Evolutionary conservation across 2,797 vertebrate species (phyloP).

Genomic region (Anguilla megastoma): DNA sequence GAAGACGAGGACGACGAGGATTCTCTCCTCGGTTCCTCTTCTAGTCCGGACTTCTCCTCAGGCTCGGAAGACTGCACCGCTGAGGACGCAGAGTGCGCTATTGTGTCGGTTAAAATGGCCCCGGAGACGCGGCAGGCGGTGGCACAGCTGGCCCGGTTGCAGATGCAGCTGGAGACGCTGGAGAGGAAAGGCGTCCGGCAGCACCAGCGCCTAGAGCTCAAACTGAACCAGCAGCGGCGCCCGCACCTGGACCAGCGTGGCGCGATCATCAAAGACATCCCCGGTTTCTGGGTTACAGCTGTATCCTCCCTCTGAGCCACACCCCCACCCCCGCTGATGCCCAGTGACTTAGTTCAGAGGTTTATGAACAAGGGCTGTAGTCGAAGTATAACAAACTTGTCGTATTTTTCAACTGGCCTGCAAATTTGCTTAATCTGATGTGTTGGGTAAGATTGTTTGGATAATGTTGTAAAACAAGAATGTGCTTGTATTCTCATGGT

Average conservation of each 20-base stretch:
- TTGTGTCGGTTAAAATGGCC: slow-evolving; percentile 81
- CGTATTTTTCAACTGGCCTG: neutral
- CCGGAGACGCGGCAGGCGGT: slow-evolving; percentile 83
- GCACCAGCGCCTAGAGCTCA: slow-evolving; percentile 82
- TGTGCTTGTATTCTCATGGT: no score
- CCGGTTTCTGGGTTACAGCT: slow-evolving; percentile 92
- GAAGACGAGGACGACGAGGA: slow-evolving; percentile 70
- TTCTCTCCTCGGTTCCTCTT: slow-evolving; percentile 69
- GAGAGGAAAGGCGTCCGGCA: slow-evolving; percentile 84
- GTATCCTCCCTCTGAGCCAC: slow-evolving; percentile 74
- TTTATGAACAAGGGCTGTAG: neutral
- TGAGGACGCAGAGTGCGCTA: slow-evolving; percentile 78
- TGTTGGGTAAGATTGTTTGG: neutral
- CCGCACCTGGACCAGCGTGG: slow-evolving; percentile 87
- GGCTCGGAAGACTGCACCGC: slow-evolving; percentile 74
- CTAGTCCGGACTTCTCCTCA: slow-evolving; percentile 73
- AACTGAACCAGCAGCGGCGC: slow-evolving; percentile 79
- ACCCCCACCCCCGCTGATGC: neutral
- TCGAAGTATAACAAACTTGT: neutral
- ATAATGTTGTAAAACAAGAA: neutral
- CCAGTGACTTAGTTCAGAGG: neutral
- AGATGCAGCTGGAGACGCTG: slow-evolving; percentile 83
- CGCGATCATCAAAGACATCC: slow-evolving; percentile 84
- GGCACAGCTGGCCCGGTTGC: slow-evolving; percentile 82
- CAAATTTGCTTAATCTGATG: neutral